Evolutionary conservation across 2,888 invertebrate genomes (phyloP), one percentile per base, ranked within the genome.

Genomic region (Chromoteleia sp.): DNA sequence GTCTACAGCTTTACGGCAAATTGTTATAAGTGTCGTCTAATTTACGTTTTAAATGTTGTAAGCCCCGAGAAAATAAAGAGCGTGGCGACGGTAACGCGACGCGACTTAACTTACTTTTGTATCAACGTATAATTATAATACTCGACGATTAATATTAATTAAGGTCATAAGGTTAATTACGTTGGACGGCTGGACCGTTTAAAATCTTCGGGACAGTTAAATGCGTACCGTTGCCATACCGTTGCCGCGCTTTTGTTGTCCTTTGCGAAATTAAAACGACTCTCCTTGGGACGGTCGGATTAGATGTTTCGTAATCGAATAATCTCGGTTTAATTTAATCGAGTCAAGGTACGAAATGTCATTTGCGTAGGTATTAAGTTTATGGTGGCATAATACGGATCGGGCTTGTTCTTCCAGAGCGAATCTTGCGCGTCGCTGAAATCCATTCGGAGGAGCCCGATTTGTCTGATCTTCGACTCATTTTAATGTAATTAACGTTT

Each of bases 401-500:
- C 36, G 15, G 41, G 8, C 52, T 71, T 76, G 74, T 84, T 85
- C 76, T 58, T 71, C 45, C 30, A 39, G 15, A 43, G 52, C 33
- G 65, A 29, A 36, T 59, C 73, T 81, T 68, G 50, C 63, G 58
- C 74, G 78, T 82, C 59, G 85, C 73, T 85, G 77, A 45, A 54
- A 83, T 73, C 84, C 85, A 83, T 84, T 82, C 75, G 79, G 81
- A 67, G 68, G 83, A 83, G 82, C 83, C 81, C 86, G 89, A 90
- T 90, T 89, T 88, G 88, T 87, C 88, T 83, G 89, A 89, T 90
- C 90, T 90, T 89, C 88, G 88, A 89, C 88, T 91, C 89, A 90
- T 91, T 91, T 91, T 91, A 90, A 91, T 90, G 90, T 89, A 91
- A 91, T 91, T 91, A 91, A 91, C 90, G 89, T 91, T 91, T 70